Evolutionary conservation across 1,140 invertebrate genomes (phyloP).

Genomic region (Drosophila carrolli): DNA sequence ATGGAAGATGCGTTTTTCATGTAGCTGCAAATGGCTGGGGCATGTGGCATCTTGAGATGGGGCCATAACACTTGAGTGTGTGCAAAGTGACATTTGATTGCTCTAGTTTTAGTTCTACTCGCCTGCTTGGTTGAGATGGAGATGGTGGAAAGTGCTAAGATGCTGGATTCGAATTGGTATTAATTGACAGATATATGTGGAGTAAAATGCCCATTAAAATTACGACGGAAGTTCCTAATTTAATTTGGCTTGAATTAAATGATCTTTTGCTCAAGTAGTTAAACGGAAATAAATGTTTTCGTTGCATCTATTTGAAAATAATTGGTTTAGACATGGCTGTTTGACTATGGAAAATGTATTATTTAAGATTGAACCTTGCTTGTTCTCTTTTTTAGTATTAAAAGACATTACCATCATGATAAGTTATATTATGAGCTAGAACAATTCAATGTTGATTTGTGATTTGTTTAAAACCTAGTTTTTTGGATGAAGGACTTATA

Average conservation of each 20-base stretch:
- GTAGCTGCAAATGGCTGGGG: conserved; percentile 45
- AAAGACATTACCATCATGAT: too few relatives aligned
- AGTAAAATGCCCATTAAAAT: conserved; percentile 10
- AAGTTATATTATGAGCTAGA: too few relatives aligned
- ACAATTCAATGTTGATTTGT: too few relatives aligned
- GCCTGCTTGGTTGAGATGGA: neutral
- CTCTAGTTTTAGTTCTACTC: conserved; percentile 11
- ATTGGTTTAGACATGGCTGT: neutral
- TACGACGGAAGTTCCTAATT: neutral
- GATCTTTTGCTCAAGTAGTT: too few relatives aligned
- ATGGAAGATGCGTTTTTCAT: conserved; percentile 69
- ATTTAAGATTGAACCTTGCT: too few relatives aligned
- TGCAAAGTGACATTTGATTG: conserved; percentile 44
- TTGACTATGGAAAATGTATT: too few relatives aligned
- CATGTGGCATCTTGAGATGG: conserved; percentile 38
- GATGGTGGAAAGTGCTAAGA: conserved; percentile 9
- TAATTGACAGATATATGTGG: conserved; percentile 23
- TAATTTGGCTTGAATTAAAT: neutral
- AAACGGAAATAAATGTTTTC: neutral
- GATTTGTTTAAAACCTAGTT: too few relatives aligned
- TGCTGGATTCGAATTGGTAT: conserved; percentile 5
- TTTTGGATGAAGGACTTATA: too few relatives aligned
- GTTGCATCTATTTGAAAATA: neutral
- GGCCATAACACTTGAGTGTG: conserved; percentile 27
- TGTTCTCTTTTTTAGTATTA: too few relatives aligned